Conservation (phyloP, 2,113 vertebrate species). For the Chaetorhynchus papuensis region DNA sequence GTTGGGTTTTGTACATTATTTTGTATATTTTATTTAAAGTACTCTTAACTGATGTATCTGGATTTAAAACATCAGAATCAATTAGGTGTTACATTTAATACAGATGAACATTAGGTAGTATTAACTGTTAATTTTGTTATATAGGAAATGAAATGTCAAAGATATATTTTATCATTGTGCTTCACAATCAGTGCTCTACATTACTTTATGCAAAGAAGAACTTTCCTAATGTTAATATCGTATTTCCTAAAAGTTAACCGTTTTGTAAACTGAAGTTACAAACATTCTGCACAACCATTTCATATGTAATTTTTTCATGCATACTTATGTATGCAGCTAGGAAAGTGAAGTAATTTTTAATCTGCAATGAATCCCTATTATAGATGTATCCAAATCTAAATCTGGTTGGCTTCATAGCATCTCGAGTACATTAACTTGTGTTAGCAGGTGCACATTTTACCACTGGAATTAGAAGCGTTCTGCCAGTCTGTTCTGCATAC, state of each 20-base stretch:
- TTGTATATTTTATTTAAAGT: slow-evolving; percentile 84
- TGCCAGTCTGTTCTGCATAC: slow-evolving; percentile 76
- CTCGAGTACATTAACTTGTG: slow-evolving; percentile 71
- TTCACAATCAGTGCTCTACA: slow-evolving; percentile 79
- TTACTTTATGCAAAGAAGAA: slow-evolving; percentile 76
- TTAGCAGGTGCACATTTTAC: slow-evolving; percentile 77
- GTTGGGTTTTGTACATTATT: slow-evolving; percentile 80
- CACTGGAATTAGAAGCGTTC: slow-evolving; percentile 71
- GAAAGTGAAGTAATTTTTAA: slow-evolving; percentile 68
- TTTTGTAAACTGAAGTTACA: slow-evolving; percentile 65
- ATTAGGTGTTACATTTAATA: slow-evolving; percentile 77
- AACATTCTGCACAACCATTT: slow-evolving; percentile 69
- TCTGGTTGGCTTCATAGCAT: slow-evolving; percentile 68
- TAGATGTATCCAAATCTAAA: slow-evolving; percentile 63
- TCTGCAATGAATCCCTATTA: slow-evolving; percentile 66
- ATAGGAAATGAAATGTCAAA: slow-evolving; percentile 72
- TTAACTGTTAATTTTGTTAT: slow-evolving; percentile 77
- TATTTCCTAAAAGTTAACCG: slow-evolving; percentile 68
- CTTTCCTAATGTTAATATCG: slow-evolving; percentile 74
- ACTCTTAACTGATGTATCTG: slow-evolving; percentile 73
- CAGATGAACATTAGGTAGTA: slow-evolving; percentile 72
- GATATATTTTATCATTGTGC: slow-evolving; percentile 79
- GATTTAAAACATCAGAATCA: slow-evolving; percentile 72
- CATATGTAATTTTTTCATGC: slow-evolving; percentile 52
- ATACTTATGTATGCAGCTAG: slow-evolving; percentile 62